Base-by-base conservation (phyloP, 2,888 invertebrate genomes). In the Parnassius smintheus region DNA sequence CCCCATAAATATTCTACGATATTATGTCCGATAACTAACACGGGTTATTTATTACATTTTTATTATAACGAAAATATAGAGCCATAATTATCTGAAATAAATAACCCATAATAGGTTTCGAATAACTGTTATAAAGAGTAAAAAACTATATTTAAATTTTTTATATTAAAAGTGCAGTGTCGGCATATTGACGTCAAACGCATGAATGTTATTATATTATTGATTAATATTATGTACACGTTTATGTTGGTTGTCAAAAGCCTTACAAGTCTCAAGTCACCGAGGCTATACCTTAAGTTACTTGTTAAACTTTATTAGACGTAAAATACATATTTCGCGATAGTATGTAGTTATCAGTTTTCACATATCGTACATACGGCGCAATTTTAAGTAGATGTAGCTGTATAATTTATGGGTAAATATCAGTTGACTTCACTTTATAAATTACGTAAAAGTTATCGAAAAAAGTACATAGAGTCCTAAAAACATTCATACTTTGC, bases 131-230 rank as follows among this genome's bases (percentile, higher is more conserved):
- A 52, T n/a, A n/a, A 12, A 12, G 11, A 35, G 8, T 12, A 41
- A 41, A 13, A 13, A 12, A 54, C 9, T 44, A 54, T 54, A 18
- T 50, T 18, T 18, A 18, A 18, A 13, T 50, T 50, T 25, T 25
- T 12, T 35, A 53, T 8, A 35, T 10, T 12, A 9, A 42, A 9
- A 2, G 41, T 60, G 59, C 59, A 64, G 60, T 64, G 44, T 56
- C 64, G 53, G 10, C 59, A 56, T 56, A 56, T 59, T 10, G 46
- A 18, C 52, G 52, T 64, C 22, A 59, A 41, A 56, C 59, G 64
- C 64, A 64, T 64, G 64, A 64, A 59, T 64, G 64, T 55, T 55
- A 59, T 60, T 60, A 48, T 59, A 54, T 62, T 45, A 45, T 56
- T 62, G 58, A 44, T 60, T 53, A 56, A 35, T 60, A 54, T 54